Conservation (phyloP, 1,140 invertebrate species). For the Pteromalus puparum region DNA sequence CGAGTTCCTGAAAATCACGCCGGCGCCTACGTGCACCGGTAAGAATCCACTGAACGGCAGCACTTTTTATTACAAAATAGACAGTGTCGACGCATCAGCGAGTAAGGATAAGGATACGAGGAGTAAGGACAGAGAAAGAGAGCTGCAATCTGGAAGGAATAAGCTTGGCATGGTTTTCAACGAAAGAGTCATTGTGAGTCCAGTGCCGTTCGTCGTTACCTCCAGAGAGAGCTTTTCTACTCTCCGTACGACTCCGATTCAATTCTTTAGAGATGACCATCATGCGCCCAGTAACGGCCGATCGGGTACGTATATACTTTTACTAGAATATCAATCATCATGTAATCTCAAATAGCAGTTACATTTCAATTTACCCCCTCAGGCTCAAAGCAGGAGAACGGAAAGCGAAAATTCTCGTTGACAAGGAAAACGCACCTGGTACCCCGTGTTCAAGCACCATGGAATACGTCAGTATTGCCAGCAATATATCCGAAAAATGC, state of each 20-base stretch:
- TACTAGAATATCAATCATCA: not conserved
- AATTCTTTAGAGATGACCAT: constrained; percentile 56
- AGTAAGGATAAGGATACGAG: constrained; percentile 26
- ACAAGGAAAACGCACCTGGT: constrained; percentile 56
- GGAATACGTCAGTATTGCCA: constrained; percentile 64
- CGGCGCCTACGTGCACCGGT: constrained; percentile 60
- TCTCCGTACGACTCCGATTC: constrained; percentile 67
- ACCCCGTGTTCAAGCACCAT: constrained; percentile 62
- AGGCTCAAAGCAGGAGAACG: constrained; percentile 59
- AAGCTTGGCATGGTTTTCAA: constrained; percentile 71
- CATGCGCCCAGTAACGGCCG: not conserved
- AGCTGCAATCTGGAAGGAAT: constrained; percentile 60
- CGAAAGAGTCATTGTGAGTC: constrained; percentile 71
- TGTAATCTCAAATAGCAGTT: not conserved
- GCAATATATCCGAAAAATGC: constrained; percentile 69
- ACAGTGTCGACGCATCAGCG: constrained; percentile 13
- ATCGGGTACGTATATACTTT: not conserved
- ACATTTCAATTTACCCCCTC: not conserved
- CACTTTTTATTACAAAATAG: constrained; percentile 46
- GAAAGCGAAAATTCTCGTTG: constrained; percentile 55
- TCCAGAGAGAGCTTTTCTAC: constrained; percentile 71
- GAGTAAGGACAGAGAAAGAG: constrained; percentile 29
- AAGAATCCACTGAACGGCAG: constrained; percentile 56
- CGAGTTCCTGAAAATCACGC: constrained; percentile 62
- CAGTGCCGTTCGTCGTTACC: constrained; percentile 70